Conservation (phyloP, 2,797 vertebrate species). For the Esox lucius region DNA sequence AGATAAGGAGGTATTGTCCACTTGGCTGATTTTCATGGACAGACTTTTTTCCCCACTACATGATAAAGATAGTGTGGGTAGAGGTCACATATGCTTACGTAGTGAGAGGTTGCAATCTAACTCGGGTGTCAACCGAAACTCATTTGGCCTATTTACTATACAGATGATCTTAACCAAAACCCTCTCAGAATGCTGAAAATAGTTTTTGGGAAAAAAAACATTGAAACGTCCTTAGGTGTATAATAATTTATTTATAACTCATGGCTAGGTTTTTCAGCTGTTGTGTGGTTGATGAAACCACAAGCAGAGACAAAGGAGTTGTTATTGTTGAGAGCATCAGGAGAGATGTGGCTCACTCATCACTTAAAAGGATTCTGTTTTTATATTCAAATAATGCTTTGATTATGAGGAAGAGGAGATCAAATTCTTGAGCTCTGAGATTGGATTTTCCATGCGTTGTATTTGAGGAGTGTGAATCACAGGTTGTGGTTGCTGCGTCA, state of each 20-base stretch:
- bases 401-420: constrained; percentile 26
- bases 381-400: not conserved
- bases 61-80: constrained; percentile 28
- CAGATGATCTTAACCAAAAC: constrained; percentile 43
- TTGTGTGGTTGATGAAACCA: constrained; percentile 2
- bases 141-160: constrained; percentile 23
- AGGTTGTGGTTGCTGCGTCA: constrained; percentile 55
- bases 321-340: not conserved
- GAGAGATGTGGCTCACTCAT: not conserved
- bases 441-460: constrained; percentile 35
- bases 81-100: constrained; percentile 10
- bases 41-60: constrained; percentile 38
- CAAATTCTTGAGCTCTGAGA: constrained; percentile 16
- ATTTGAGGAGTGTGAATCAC: constrained; percentile 49
- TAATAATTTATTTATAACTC: not conserved
- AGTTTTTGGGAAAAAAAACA: not conserved
- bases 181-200: constrained; percentile 3
- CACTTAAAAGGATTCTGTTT: not conserved
- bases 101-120: constrained; percentile 27
- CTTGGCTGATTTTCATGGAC: constrained; percentile 37
- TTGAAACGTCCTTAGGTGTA: not conserved
- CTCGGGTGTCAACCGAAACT: not conserved
- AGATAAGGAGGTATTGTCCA: constrained; percentile 38
- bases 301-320: not conserved
- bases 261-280: constrained; percentile 12